phyloP scores from a whole-genome alignment of 2,797 vertebrate genomes.

The Antrozous pallidus region DNA sequence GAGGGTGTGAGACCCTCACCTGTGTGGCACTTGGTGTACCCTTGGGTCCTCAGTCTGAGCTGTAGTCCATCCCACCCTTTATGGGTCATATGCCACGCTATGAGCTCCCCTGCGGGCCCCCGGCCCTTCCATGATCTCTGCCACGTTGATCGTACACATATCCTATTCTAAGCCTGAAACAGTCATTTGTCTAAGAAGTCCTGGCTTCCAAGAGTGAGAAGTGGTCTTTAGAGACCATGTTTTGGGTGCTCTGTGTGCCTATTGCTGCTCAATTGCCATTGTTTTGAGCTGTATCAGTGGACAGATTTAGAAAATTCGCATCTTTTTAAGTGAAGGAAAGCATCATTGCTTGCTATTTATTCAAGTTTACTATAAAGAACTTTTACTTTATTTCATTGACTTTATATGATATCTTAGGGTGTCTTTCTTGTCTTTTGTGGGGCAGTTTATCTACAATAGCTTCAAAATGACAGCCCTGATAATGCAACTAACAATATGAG shows the following conservation, averaged over 20 bases:
- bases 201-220: background rate
- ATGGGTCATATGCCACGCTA: accelerated
- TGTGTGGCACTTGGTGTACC: background rate
- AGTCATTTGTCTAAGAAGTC: background rate
- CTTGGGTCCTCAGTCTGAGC: background rate
- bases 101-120: background rate
- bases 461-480: background rate
- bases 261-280: background rate
- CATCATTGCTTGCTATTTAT: background rate
- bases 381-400: background rate
- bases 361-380: background rate
- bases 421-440: background rate
- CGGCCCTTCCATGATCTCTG: background rate
- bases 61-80: background rate
- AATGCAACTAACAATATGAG: background rate
- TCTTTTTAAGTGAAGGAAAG: background rate
- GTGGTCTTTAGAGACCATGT: background rate
- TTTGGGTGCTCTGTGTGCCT: background rate
- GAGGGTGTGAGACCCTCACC: background rate
- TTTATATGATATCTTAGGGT: too few species aligned
- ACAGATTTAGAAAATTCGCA: background rate
- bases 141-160: too few species aligned
- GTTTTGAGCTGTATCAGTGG: too few species aligned
- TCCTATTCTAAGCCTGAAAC: background rate
- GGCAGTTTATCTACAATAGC: background rate